phyloP scores from a whole-genome alignment of 1,140 invertebrate genomes.

The Gyrodactylus salaris region DNA sequence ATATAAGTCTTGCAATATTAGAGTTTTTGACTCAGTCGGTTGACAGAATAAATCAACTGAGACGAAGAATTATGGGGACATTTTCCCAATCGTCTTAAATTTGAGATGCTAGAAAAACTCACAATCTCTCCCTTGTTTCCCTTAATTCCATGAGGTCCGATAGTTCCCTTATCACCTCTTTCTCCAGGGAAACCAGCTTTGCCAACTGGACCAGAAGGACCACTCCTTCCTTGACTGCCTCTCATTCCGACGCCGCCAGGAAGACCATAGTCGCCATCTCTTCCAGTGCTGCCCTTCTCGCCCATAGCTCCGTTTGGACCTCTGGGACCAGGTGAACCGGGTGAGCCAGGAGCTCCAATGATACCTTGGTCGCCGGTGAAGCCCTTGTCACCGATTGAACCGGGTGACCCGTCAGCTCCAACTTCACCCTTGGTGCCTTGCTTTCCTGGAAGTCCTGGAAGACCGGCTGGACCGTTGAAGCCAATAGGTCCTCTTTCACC shows the following conservation, averaged over 20 bases:
- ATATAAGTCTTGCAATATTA: background rate
- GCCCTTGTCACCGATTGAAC: background rate
- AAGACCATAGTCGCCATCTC: background rate
- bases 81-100: background rate
- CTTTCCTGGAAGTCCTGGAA: background rate
- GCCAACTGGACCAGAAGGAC: background rate
- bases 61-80: background rate
- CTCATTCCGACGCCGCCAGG: background rate
- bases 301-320: constrained; percentile 10
- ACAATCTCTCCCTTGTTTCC: constrained; percentile 9
- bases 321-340: constrained; percentile 10
- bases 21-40: background rate
- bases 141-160: background rate
- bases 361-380: background rate
- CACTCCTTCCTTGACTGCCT: background rate
- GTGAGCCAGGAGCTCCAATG: background rate
- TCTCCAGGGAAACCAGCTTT: background rate
- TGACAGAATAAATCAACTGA: background rate
- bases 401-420: background rate
- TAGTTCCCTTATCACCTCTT: background rate
- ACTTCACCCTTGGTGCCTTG: background rate
- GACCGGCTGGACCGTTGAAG: background rate
- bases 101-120: background rate
- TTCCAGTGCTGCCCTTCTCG: background rate
- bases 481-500: background rate